A percentile compares a stretch with the other conserved stretches of the same genome.
These are phyloP conservation scores for Dione vanillae DNA, from an alignment of 2,888 invertebrate species.

Conservation along the genomic window DNA sequence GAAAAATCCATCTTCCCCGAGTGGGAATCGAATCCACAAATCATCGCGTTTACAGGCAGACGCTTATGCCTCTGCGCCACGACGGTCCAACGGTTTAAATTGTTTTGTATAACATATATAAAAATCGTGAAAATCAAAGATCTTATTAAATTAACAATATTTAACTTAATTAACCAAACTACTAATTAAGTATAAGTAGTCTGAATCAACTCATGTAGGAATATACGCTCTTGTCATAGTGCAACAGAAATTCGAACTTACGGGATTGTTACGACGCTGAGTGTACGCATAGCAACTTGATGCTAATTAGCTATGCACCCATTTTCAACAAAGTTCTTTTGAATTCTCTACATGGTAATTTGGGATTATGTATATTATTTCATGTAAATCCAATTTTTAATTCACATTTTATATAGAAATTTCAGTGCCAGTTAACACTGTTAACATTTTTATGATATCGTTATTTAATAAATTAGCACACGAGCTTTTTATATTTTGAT, in stretches of 20 bases:
- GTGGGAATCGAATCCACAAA: no score
- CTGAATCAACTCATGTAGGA: background rate
- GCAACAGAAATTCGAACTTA: slow-evolving; percentile 17
- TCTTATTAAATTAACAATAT: background rate
- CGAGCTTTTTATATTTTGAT: background rate
- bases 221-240: slow-evolving; percentile 20
- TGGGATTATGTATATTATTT: background rate
- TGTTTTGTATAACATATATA: no score
- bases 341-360: slow-evolving; percentile 19
- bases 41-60: no score
- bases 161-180: slow-evolving; percentile 15
- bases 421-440: no score
- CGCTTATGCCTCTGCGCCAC: no score
- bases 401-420: no score
- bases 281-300: slow-evolving; percentile 21
- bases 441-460: no score
- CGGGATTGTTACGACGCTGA: slow-evolving; percentile 18
- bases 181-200: slow-evolving; percentile 1
- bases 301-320: slow-evolving; percentile 22
- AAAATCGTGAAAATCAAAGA: no score
- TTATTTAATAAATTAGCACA: no score
- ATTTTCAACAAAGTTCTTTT: slow-evolving; percentile 23
- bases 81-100: no score
- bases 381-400: background rate
- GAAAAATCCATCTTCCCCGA: no score